Base-by-base conservation (phyloP, 2,888 invertebrate genomes). In the Diadegma fenestrale region DNA sequence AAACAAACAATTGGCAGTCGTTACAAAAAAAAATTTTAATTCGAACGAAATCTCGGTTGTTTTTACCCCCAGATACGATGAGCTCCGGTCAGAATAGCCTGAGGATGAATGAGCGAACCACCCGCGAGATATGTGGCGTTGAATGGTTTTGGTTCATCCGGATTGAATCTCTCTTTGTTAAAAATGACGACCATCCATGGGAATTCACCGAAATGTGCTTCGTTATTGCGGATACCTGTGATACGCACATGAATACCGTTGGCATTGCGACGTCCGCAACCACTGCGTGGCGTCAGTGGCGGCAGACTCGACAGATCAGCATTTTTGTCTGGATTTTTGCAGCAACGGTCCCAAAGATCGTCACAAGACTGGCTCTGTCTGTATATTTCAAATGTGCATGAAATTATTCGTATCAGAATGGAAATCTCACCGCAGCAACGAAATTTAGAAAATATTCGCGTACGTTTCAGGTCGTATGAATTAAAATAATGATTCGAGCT, bases 101-200 rank as follows among this genome's bases (percentile, higher is more conserved):
- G 94, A 0, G 96, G 96, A 86, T 97, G 96, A 87, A 98, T 97
- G 10, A 98, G 94, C 0, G 97, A 96, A 0, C 97, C 98, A 0
- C 98, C 98, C 58, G 97, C 98, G 22, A 96, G 95, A 93, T 97
- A 98, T 37, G 96, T 94, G 88, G 95, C 95, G 54, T 95, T 92
- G 90, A 95, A 95, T 88, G 95, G 94, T 0, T 93, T 94, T 1
- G 19, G 17, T 7, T 17, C 68, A 0, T 94, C 91, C 10, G 92
- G 90, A 14, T 95, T 95, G 0, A 95, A 94, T 0, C 92, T 91
- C 85, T 95, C 95, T 84, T 95, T 95, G 71, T 95, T 95, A 88
- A 97, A 93, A 41, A 97, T 94, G 0, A 97, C 97, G 0, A 97
- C 96, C 96, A 97, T 97, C 97, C 97, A 98, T 0, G 97, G 97